Percentiles rank a stretch among this genome's conserved stretches.
phyloP scores from a whole-genome alignment of 2,797 vertebrate species.

The Kryptopterus vitreolus region DNA sequence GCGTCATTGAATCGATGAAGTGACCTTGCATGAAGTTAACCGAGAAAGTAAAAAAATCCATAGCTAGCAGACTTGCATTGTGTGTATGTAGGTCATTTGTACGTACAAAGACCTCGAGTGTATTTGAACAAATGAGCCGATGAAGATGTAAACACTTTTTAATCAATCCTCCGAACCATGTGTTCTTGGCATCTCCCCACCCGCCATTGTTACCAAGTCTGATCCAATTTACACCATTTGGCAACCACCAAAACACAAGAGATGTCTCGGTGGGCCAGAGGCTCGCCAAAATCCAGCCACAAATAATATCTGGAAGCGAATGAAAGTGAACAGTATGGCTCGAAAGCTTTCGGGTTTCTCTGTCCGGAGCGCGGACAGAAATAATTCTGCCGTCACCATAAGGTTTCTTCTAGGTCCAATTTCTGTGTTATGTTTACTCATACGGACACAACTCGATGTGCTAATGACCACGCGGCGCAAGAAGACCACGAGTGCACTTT shows the following conservation, averaged over 20 bases:
- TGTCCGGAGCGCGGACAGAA: slow-evolving; percentile 43
- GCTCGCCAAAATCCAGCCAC: slow-evolving; percentile 61
- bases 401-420: slow-evolving; percentile 10
- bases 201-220: slow-evolving; percentile 60
- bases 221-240: slow-evolving; percentile 71
- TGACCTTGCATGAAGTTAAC: slow-evolving; percentile 76
- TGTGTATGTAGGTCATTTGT: neutral
- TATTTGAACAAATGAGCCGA: neutral
- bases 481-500: slow-evolving; percentile 18
- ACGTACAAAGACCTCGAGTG: neutral
- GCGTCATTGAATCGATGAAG: slow-evolving; percentile 70
- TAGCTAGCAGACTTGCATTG: slow-evolving; percentile 53
- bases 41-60: slow-evolving; percentile 70
- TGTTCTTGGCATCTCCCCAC: slow-evolving; percentile 47
- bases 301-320: slow-evolving; percentile 69
- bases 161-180: slow-evolving; percentile 24
- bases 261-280: slow-evolving; percentile 61
- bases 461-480: slow-evolving; percentile 40
- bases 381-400: slow-evolving; percentile 39
- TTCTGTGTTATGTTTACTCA: slow-evolving; percentile 15
- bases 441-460: slow-evolving; percentile 6
- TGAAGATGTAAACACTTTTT: slow-evolving; percentile 8
- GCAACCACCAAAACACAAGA: slow-evolving; percentile 61
- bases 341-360: slow-evolving; percentile 49
- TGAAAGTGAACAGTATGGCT: slow-evolving; percentile 60